Evolutionary conservation across 2,888 invertebrate genomes (phyloP).

Genomic region (Epistrophe grossulariae): DNA sequence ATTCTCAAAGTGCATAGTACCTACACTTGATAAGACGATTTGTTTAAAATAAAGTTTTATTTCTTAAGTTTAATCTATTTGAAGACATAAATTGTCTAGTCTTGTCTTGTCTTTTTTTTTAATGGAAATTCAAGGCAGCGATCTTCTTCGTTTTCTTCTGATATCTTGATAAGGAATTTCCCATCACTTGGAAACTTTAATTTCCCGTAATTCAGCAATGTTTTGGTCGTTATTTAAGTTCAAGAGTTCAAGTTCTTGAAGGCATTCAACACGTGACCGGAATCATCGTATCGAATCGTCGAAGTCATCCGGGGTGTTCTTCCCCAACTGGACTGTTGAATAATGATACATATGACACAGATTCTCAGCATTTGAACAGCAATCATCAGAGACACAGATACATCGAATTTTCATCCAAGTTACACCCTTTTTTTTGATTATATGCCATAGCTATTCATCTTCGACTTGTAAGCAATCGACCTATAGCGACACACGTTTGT

Average conservation of each 20-base stretch:
- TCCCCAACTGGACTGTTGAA: constrained; percentile 36
- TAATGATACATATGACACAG: constrained; percentile 60
- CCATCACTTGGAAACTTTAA: not conserved
- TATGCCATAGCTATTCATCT: constrained; percentile 39
- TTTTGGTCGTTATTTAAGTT: constrained; percentile 20
- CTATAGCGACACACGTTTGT: constrained; percentile 43
- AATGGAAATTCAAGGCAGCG: not conserved
- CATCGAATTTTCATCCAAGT: not conserved
- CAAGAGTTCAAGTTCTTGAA: constrained; percentile 7
- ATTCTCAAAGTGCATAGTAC: not conserved
- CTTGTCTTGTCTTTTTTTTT: not conserved
- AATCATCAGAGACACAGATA: constrained; percentile 14
- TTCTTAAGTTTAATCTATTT: not conserved
- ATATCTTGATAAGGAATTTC: not conserved
- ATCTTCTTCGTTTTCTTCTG: not conserved
- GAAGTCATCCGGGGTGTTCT: constrained; percentile 62
- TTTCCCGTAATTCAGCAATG: constrained; percentile 45
- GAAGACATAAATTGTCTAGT: not conserved
- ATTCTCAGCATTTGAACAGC: constrained; percentile 36
- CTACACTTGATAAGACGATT: constrained; percentile 39
- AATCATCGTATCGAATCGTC: constrained; percentile 28
- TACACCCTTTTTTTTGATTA: constrained; percentile 5
- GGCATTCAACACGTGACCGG: constrained; percentile 65
- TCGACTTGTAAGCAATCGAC: constrained; percentile 14
- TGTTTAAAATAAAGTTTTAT: not conserved